Conservation (phyloP, 2,113 vertebrate genomes). For the Tor tambroides region DNA sequence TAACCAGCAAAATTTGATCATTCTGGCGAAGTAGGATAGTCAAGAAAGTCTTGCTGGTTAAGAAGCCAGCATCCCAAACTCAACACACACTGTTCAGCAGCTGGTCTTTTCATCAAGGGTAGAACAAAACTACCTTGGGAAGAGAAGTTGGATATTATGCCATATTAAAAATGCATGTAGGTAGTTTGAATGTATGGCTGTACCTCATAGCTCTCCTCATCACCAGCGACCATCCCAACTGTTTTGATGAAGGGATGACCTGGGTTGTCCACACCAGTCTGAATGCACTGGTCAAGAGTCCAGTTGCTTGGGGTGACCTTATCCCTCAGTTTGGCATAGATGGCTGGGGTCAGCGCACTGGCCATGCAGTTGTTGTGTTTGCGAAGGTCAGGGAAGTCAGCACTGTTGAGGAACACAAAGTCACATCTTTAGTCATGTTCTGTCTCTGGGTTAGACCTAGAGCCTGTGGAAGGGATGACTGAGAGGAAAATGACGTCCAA, state of each 20-base stretch:
- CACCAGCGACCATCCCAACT: constrained; percentile 92
- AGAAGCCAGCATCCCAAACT: not conserved
- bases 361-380: constrained; percentile 99
- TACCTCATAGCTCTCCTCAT: constrained; percentile 94
- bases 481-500: not conserved
- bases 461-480: not conserved
- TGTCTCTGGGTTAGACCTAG: not conserved
- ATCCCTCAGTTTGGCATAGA: constrained; percentile 87
- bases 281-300: constrained; percentile 94
- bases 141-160: not conserved
- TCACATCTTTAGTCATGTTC: not conserved
- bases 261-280: constrained; percentile 94
- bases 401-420: constrained; percentile 65
- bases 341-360: constrained; percentile 80
- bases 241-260: constrained; percentile 97
- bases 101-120: not conserved
- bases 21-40: not conserved
- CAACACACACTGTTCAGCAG: not conserved
- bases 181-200: not conserved
- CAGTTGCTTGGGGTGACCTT: constrained; percentile 86
- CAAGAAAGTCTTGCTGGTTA: not conserved
- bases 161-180: not conserved
- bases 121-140: not conserved
- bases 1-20: not conserved
- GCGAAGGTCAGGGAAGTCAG: constrained; percentile 91